Conservation (phyloP, 2,113 vertebrate species). For the Apus apus region DNA sequence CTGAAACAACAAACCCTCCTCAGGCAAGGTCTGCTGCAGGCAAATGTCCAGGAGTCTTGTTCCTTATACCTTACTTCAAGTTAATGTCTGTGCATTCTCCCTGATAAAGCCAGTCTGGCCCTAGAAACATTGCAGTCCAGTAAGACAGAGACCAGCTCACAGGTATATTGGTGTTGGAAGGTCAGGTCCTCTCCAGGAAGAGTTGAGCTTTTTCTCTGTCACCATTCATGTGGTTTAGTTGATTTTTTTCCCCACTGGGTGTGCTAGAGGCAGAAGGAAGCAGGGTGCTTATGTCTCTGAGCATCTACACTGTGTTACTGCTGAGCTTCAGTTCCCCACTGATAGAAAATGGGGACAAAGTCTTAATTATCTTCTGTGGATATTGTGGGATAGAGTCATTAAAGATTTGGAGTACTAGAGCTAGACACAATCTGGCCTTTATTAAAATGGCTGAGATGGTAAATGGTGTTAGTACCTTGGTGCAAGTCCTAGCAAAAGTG, state of each 20-base stretch:
- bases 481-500: not conserved
- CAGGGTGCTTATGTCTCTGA: not conserved
- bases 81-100: not conserved
- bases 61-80: not conserved
- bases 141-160: not conserved
- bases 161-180: not conserved
- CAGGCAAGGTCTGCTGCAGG: not conserved
- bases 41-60: not conserved
- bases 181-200: not conserved
- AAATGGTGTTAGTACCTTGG: not conserved
- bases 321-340: not conserved
- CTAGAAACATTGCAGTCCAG: not conserved
- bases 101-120: not conserved
- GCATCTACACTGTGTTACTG: not conserved
- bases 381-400: not conserved
- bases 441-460: not conserved
- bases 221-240: no score
- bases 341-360: not conserved
- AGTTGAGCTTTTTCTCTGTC: not conserved
- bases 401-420: not conserved
- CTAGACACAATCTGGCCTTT: not conserved
- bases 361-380: not conserved
- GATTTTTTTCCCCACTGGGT: fast-evolving
- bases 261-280: not conserved
- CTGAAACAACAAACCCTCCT: slow-evolving; percentile 9